These are phyloP conservation scores for Collichthys lucidus DNA, from an alignment of 2,113 vertebrate genomes.

Conservation along the genomic window DNA sequence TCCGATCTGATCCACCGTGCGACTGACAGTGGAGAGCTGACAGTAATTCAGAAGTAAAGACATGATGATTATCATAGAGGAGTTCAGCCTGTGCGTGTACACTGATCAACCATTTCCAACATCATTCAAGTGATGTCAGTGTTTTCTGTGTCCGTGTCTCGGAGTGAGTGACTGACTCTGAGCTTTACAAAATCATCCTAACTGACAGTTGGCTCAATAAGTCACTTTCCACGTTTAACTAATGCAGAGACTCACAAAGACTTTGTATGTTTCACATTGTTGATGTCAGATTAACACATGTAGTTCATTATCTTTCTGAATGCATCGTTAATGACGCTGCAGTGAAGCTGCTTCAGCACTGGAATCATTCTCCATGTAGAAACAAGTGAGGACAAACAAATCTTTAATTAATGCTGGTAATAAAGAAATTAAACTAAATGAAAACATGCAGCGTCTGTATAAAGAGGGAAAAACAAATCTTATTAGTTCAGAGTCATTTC, in stretches of 20 bases:
- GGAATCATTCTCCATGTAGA: conserved; percentile 34
- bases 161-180: not conserved
- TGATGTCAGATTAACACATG: not conserved
- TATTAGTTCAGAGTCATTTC: no score
- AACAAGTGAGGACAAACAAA: conserved; percentile 38
- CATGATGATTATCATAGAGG: not conserved
- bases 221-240: not conserved
- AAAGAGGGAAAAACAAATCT: no score
- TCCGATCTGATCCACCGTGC: conserved; percentile 37
- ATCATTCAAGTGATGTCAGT: not conserved
- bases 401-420: no score
- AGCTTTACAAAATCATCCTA: not conserved
- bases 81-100: not conserved
- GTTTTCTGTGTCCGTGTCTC: not conserved
- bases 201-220: not conserved
- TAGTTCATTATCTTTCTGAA: no score
- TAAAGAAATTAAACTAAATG: no score
- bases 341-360: conserved; percentile 47
- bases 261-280: not conserved
- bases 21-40: conserved; percentile 47
- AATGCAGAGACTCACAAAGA: not conserved
- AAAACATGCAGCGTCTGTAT: no score
- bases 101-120: not conserved
- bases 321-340: not conserved
- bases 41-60: not conserved